Conservation (phyloP, 2,797 vertebrate genomes). For the Pangasius djambal region DNA sequence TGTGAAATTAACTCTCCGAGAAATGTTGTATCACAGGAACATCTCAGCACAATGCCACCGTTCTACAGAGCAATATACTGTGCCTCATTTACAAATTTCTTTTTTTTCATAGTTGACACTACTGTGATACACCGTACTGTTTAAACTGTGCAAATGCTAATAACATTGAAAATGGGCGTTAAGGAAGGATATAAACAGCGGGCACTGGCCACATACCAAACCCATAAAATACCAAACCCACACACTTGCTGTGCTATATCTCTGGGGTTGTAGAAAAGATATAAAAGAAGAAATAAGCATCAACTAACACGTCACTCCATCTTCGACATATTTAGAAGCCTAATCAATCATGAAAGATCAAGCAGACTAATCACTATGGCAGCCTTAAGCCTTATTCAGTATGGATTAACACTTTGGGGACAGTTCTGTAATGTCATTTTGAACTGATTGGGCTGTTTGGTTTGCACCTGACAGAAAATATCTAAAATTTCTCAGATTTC, state of each 20-base stretch:
- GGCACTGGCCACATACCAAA: background rate
- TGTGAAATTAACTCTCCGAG: background rate
- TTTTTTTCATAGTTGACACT: background rate
- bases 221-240: constrained; percentile 17
- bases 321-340: background rate
- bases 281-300: background rate
- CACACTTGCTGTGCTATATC: constrained; percentile 14
- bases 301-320: too few relatives aligned
- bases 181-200: constrained; percentile 4
- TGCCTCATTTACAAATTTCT: background rate
- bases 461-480: background rate
- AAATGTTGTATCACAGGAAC: background rate
- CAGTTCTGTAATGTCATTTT: background rate
- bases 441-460: background rate
- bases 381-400: background rate
- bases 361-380: background rate
- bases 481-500: background rate
- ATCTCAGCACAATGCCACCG: background rate
- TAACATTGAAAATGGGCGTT: background rate
- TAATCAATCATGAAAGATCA: background rate
- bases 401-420: background rate
- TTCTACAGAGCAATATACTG: background rate
- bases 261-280: background rate
- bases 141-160: background rate
- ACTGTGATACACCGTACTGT: background rate